These are phyloP conservation scores for Rhamphomyia laevipes DNA, from an alignment of 2,888 invertebrate genomes.

Conservation along the genomic window DNA sequence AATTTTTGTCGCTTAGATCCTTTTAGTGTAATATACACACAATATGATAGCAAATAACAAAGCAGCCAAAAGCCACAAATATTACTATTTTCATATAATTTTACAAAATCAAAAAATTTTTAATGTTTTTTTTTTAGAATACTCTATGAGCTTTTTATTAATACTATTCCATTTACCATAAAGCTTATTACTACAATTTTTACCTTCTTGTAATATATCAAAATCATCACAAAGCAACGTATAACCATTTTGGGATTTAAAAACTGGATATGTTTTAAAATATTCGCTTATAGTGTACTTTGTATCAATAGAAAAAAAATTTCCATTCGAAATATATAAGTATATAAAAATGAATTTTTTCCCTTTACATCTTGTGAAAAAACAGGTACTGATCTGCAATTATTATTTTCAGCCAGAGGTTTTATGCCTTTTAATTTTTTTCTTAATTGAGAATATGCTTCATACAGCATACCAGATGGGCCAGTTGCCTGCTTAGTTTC, in stretches of 20 bases:
- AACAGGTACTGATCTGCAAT: not conserved
- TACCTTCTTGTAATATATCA: not conserved
- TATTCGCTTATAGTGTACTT: not conserved
- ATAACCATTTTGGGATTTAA: not conserved
- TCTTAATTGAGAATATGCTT: too few species aligned
- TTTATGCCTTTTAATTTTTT: not conserved
- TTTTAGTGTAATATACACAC: not conserved
- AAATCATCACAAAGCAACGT: not conserved
- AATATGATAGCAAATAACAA: not conserved
- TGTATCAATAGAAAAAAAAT: not conserved
- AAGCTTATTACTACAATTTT: not conserved
- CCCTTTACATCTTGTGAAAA: not conserved
- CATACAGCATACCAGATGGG: too few species aligned
- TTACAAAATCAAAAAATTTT: not conserved
- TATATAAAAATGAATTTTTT: not conserved
- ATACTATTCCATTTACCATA: not conserved
- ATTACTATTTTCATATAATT: not conserved
- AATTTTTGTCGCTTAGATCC: not conserved
- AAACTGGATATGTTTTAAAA: not conserved
- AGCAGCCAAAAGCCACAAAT: not conserved
- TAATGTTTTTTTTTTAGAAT: not conserved
- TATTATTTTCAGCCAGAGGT: not conserved
- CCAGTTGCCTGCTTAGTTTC: too few species aligned
- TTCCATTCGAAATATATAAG: not conserved
- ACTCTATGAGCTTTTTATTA: not conserved